Conservation (phyloP, 2,888 invertebrate genomes). For the Scaptodrosophila latifasciaeformis region DNA sequence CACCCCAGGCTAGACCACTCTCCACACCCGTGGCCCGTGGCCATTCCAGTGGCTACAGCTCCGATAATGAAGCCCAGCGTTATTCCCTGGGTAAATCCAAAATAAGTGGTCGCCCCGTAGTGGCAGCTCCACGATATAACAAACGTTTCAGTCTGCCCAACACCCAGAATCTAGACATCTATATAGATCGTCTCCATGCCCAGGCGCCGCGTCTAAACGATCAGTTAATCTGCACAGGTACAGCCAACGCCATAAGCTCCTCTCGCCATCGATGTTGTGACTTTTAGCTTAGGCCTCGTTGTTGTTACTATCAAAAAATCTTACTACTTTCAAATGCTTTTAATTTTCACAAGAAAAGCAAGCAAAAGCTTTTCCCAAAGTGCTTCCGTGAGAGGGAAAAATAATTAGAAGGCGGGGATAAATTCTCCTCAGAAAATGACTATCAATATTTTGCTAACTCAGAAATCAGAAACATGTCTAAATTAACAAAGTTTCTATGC, state of each 20-base stretch:
- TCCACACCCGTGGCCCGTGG: slow-evolving; percentile 9
- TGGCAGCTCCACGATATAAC: slow-evolving; percentile 43
- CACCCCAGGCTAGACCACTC: slow-evolving; percentile 12
- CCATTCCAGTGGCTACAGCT: slow-evolving; percentile 56
- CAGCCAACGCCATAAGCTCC: slow-evolving; percentile 11
- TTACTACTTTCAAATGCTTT: too few species aligned
- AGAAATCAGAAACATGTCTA: too few species aligned
- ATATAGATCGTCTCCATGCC: slow-evolving; percentile 73
- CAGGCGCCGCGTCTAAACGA: slow-evolving; percentile 65
- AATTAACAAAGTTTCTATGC: too few species aligned
- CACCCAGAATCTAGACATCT: slow-evolving; percentile 69
- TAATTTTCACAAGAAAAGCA: too few species aligned
- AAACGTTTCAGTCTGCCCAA: slow-evolving; percentile 75
- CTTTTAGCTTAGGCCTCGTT: slow-evolving; percentile 29
- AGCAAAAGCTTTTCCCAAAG: too few species aligned
- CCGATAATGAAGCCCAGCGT: slow-evolving; percentile 59
- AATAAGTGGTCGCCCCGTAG: slow-evolving; percentile 6
- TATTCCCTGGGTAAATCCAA: slow-evolving; percentile 20
- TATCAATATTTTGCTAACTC: too few species aligned
- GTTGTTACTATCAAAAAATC: slow-evolving; percentile 41
- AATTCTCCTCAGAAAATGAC: too few species aligned
- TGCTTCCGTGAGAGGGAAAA: too few species aligned
- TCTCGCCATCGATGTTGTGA: slow-evolving; percentile 29
- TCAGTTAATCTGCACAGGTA: slow-evolving; percentile 59
- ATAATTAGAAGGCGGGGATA: too few species aligned